Base-by-base conservation (phyloP, 2,888 invertebrate species). In the Pristionchus maxplancki region DNA sequence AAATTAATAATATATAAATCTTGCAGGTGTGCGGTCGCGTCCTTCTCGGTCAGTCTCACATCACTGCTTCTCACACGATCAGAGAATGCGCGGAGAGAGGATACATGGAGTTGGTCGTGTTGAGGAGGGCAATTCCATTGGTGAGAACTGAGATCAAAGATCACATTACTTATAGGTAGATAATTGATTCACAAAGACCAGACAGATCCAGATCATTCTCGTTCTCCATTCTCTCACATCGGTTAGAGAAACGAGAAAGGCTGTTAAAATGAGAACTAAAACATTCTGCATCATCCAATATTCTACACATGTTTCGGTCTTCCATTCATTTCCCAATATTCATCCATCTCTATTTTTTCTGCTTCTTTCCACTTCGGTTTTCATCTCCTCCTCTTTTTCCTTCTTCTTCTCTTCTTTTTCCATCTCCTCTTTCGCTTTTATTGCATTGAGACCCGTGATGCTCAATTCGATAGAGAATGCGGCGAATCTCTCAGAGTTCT, bases 1-100 rank as follows among this genome's bases (percentile, higher is more conserved):
- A n/a, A 13, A 37, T 48, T 50, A 58, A 37, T 44, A 24, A 28
- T 81, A 34, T 37, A n/a, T 31, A 40, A 31, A 88, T 34, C 17
- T 78, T 90, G 95, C 96, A 97, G 97, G 97, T 98, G 91, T 99
- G 99, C 95, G 98, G 98, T 17, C 96, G 97, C 90, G 97, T 98
- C 28, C 96, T 99, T 84, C 97, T 97, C 95, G 98, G 98, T 89
- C 96, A 98, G 94, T 98, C 98, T 95, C 99, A 99, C 95, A 96
- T 98, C 91, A 98, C 98, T 95, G 98, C 98, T 34, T 97, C 98
- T 0, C 97, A 97, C 40, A 97, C 98, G 95, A 98, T 99, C 95
- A 98, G 98, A 95, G 92, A 93, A 82, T 93, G 93, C 85, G 92
- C 90, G 24, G 90, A 90, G 34, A 90, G 89, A 50, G 91, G 91